Evolutionary conservation across 1,140 invertebrate species (phyloP), one percentile per base, ranked within the genome.

Genomic region (Drosophila pallidifrons): DNA sequence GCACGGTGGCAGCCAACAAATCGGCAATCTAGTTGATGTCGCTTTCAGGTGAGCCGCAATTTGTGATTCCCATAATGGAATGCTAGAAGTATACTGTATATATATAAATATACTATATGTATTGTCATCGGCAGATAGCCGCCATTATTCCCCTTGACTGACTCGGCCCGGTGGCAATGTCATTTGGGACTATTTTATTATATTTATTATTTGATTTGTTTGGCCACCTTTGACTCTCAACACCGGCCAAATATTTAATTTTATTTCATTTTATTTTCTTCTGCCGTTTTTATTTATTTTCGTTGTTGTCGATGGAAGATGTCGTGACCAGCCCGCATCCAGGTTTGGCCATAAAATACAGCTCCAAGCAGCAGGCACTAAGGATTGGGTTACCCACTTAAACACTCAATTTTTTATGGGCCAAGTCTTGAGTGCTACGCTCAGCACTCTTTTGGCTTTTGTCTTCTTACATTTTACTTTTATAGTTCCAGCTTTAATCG

Each of bases 401-500:
- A 78, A 54, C 63, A 79, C 79, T 87, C 57, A 77, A 85, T 89
- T 75, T 85, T 88, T 88, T 88, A 88, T 81, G 78, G 75, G 66
- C 71, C 49, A 83, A 70, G 77, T 81, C 75, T 88, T 79, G 74
- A 88, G 82, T 86, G 82, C 57, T 54, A 52, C 71, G 60, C 46
- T 54, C 57, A 75, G 60, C 20, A 25, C 46, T 59, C 57, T 45
- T 43, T 68, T 35, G 77, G 85, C 83, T 83, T 77, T 88, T 87
- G 83, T 89, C 85, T 83, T 83, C 52, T 66, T 59, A 46, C 57
- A 61, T 41, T 61, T 61, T 51, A 67, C 46, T 79, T 85, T 89
- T 83, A 85, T 81, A 83, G 83, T 89, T 85, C 66, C 66, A 85
- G 77, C 79, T 87, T 87, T 83, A 89, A 87, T 68, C 80, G 85